Conservation (phyloP, 2,888 invertebrate genomes). For the Lissocephala sabroskyi region DNA sequence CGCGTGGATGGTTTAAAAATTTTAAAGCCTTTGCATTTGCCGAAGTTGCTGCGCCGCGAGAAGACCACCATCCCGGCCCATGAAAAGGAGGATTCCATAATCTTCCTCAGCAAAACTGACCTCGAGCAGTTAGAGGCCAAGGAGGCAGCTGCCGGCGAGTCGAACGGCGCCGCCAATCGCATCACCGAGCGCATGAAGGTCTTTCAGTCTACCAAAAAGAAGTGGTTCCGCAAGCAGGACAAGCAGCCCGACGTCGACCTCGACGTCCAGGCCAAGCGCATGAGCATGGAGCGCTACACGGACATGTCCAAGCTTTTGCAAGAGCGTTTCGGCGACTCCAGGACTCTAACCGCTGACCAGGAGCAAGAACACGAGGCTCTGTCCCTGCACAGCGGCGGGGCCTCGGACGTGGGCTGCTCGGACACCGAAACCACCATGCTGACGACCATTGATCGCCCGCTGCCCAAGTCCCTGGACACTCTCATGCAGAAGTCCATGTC, state of each 20-base stretch:
- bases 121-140: conserved; percentile 76
- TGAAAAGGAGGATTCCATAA: conserved; percentile 79
- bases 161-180: conserved; percentile 41
- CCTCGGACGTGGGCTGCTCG: conserved; percentile 43
- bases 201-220: conserved; percentile 76
- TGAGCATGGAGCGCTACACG: conserved; percentile 81
- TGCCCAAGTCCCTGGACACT: conserved; percentile 45
- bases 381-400: conserved; percentile 46
- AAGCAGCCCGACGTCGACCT: conserved; percentile 72
- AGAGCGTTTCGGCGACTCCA: conserved; percentile 76
- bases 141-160: conserved; percentile 32
- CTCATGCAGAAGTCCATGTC: conserved; percentile 70
- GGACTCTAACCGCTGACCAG: conserved; percentile 7
- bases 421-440: conserved; percentile 66
- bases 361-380: conserved; percentile 39
- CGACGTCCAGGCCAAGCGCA: conserved; percentile 78
- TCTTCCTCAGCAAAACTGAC: conserved; percentile 79
- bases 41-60: conserved; percentile 69
- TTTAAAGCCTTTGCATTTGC: conserved; percentile 73
- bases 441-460: conserved; percentile 50
- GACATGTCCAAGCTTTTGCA: conserved; percentile 82
- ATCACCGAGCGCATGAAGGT: conserved; percentile 72
- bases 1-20: conserved; percentile 75
- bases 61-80: conserved; percentile 72
- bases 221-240: conserved; percentile 77